phyloP scores from a whole-genome alignment of 2,113 vertebrate genomes.

The Stictonetta naevosa region DNA sequence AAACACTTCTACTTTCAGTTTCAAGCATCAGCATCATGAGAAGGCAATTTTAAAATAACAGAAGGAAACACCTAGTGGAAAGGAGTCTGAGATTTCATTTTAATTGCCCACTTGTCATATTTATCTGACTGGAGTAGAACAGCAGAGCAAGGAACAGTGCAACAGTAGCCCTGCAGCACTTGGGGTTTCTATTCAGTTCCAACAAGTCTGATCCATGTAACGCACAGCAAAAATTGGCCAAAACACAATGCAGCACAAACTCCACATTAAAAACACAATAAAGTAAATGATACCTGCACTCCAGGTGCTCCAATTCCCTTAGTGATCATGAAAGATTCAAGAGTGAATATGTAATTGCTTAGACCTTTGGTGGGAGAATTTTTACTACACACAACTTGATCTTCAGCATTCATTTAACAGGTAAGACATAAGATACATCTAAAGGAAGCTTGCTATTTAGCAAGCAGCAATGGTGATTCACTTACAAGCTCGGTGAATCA shows the following conservation, averaged over 20 bases:
- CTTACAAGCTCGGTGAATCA: neutral
- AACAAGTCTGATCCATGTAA: neutral
- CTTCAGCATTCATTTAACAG: constrained; percentile 3
- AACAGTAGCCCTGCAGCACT: neutral
- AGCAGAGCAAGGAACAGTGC: neutral
- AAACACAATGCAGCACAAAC: neutral
- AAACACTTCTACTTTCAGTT: neutral
- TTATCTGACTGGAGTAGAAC: neutral
- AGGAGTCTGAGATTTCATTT: neutral
- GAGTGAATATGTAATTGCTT: neutral
- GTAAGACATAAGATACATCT: neutral
- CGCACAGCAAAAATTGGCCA: neutral
- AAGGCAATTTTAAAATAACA: neutral
- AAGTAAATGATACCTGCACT: neutral
- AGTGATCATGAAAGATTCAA: constrained; percentile 10
- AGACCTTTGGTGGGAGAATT: neutral
- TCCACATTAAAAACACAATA: neutral
- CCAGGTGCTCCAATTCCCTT: neutral
- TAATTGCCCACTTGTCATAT: neutral
- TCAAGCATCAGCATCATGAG: neutral
- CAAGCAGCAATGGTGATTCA: neutral
- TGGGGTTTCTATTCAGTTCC: neutral
- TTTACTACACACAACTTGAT: neutral
- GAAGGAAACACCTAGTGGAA: neutral
- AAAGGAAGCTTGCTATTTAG: neutral